Base-by-base conservation (phyloP, 2,888 invertebrate genomes). In the Eupithecia exiguata region DNA sequence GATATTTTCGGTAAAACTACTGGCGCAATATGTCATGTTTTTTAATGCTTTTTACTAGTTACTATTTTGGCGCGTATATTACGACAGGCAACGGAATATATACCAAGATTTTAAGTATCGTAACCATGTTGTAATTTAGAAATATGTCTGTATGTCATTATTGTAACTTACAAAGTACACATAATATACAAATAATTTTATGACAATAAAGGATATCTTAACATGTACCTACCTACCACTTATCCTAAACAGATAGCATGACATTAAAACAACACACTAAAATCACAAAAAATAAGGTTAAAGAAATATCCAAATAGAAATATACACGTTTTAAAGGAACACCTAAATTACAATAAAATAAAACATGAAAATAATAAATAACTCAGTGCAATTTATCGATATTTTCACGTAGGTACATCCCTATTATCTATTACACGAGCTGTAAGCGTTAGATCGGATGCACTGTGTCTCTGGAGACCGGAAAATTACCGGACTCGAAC, bases 401-500 rank as follows among this genome's bases (percentile, higher is more conserved):
- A 36, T 68, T 36, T 53, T 30, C 6, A 9, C 63, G 21, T n/a
- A 9, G n/a, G 4, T 9, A 7, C 71, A 66, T 66, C 71, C 25
- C 69, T 67, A 75, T 70, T 58, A 69, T 63, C 40, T 66, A 66
- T 66, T 66, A 66, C 66, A 68, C 68, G 71, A 38, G 49, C 63
- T 63, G 66, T 66, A 66, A 66, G 35, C 62, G 68, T 72, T 70
- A 68, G 74, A 77, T 74, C 61, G 66, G 71, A 68, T 78, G 77
- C 76, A 76, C 30, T 18, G 63, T 67, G 70, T 75, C 77, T 74
- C 74, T n/a, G 36, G 73, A 77, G 76, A 62, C 62, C 67, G 69
- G 74, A 71, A 77, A 77, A 77, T 71, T 66, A 69, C 74, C 25
- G 69, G 21, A 70, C 38, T 36, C 74, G 68, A 63, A 53, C 63